Evolutionary conservation across 2,888 invertebrate genomes (phyloP), one percentile per base, ranked within the genome.

Genomic region (Dynastes grantii): DNA sequence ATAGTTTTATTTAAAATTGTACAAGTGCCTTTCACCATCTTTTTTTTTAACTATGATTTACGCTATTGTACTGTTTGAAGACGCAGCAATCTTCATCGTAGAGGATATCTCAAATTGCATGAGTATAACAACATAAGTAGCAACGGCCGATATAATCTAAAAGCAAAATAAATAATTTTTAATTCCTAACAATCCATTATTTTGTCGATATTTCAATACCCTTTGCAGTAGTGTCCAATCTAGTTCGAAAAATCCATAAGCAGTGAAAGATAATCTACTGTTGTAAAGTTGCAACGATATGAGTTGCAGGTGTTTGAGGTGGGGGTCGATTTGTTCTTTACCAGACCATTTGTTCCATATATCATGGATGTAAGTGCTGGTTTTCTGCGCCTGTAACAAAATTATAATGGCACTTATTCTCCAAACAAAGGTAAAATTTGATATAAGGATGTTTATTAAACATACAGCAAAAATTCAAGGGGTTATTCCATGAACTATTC

Each of bases 331-430:
- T 27, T 80, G 71, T 40, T 80, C 80, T 55, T 78, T 79, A 32
- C 76, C 75, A 11, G 80, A 78, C n/a, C 79, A 76, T 32, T 81
- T 80, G 68, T 83, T 81, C 83, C 83, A 83, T 13, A 83, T 79
- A 55, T 83, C 81, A 68, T 83, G 83, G 37, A 83, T 68, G 71
- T 78, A 79, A 8, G 81, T 83, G 1, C 79, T 78, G 22, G 82
- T 81, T 49, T 77, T 78, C 16, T 80, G 71, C 2, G 79, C 79
- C 82, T 32, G 32, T 5, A 32, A 32, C 32, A 32, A 32, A 32
- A 32, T 32, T 5, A 32, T 2, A 32, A 3, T 32, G 29, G 3
- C 3, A 32, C 3, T 32, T 22, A 22, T 22, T 32, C 29, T 32
- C 29, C 29, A 32, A 22, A 22, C 22, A 22, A 22, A 22, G 22